Evolutionary conservation across 2,113 vertebrate genomes (phyloP).

Genomic region (Scomber colias): DNA sequence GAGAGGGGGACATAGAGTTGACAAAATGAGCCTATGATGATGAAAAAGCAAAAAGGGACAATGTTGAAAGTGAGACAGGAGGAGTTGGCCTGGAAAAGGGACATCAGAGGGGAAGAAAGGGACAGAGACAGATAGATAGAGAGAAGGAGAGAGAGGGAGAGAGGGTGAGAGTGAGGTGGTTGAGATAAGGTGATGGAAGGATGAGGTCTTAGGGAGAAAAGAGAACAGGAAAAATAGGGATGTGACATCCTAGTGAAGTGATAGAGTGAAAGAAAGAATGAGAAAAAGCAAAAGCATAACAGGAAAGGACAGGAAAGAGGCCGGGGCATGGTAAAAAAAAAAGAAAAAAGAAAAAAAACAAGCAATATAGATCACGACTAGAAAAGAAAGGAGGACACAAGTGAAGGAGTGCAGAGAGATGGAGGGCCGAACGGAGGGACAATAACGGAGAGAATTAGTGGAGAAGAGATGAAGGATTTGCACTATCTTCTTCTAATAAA

Average conservation of each 20-base stretch:
- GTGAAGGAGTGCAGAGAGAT: conserved; percentile 57
- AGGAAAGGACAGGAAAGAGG: conserved; percentile 52
- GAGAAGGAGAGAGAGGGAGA: conserved; percentile 32
- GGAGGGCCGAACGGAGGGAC: conserved; percentile 53
- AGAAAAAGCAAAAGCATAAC: conserved; percentile 48
- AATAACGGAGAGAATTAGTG: conserved; percentile 79
- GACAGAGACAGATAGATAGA: conserved; percentile 34
- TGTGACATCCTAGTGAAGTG: conserved; percentile 43
- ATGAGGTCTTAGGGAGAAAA: conserved; percentile 60
- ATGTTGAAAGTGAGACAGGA: conserved; percentile 67
- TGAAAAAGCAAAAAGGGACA: conserved; percentile 72
- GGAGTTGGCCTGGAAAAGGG: conserved; percentile 56
- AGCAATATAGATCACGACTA: conserved; percentile 57
- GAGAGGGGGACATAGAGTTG: conserved; percentile 69
- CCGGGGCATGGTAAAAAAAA: no score
- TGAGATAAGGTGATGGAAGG: conserved; percentile 63
- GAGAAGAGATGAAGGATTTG: conserved; percentile 85
- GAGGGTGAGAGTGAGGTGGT: conserved; percentile 34
- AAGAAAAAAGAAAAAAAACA: background rate
- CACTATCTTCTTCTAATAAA: conserved; percentile 86
- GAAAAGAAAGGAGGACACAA: conserved; percentile 60
- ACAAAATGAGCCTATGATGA: conserved; percentile 79
- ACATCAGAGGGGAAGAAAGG: conserved; percentile 15
- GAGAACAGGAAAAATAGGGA: conserved; percentile 48
- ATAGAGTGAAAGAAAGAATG: conserved; percentile 51